Base-by-base conservation (phyloP, 2,888 invertebrate genomes). In the Parnassius glacialis region DNA sequence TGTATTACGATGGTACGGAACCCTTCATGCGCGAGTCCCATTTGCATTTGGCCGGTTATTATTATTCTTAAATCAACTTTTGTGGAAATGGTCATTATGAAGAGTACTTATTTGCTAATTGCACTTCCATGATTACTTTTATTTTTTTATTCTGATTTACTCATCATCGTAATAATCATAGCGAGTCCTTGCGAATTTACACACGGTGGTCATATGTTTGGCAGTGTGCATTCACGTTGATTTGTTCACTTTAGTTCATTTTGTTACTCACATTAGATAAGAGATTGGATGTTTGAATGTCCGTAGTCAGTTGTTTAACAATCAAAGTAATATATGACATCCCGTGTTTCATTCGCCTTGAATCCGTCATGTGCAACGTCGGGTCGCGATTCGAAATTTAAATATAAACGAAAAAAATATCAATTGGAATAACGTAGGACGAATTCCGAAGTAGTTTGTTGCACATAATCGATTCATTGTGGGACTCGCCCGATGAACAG, bases 381-480 rank as follows among this genome's bases (percentile, higher is more conserved):
- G 85, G 83, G 82, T 67, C 79, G 79, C 81, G 80, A 68, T 70
- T 62, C 66, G 59, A 67, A 81, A 80, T 80, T 80, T 68, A 74
- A 79, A 75, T 67, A 80, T 75, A 57, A 59, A 43, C 74, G 70
- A 80, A 83, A 78, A 72, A 76, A 74, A 71, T 68, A 66, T 64
- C 61, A 76, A 88, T 85, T 84, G 86, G 86, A 80, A 81, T 75
- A 79, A 81, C 78, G 75, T 90, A 91, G 91, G 91, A 91, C 85
- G 92, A 92, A 78, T 92, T 92, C 84, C 91, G 92, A 79, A 92
- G 92, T 92, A 92, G 92, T 84, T 87, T 92, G 91, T 92, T 92
- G 92, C 92, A 92, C 92, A 92, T 92, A 90, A 92, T 92, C 87
- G 92, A 92, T 92, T 92, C 92, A 92, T 82, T 92, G 92, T 92